Percentiles rank a stretch among this genome's conserved stretches.
phyloP scores from a whole-genome alignment of 2,797 vertebrate species.

The Botia almorhae region DNA sequence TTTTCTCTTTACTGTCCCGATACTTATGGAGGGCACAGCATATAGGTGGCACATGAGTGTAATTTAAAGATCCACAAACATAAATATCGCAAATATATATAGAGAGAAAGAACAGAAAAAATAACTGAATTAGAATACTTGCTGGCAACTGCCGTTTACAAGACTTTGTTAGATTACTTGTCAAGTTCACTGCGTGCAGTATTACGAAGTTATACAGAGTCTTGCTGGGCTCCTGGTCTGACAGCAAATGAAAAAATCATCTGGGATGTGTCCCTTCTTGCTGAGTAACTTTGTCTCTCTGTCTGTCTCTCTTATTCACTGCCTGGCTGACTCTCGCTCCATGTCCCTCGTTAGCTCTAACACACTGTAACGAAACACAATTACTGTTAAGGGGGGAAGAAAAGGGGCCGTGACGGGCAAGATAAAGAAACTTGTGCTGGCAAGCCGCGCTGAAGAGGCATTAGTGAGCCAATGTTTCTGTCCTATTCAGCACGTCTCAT shows the following conservation, averaged over 20 bases:
- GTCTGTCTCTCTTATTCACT: conserved; percentile 49
- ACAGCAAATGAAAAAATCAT: conserved; percentile 45
- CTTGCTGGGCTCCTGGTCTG: conserved; percentile 36
- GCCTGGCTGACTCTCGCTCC: conserved; percentile 56
- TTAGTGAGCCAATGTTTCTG: conserved; percentile 61
- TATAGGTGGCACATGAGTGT: too few relatives aligned
- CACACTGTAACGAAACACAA: conserved; percentile 68
- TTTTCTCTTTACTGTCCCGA: too few relatives aligned
- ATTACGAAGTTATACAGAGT: conserved; percentile 30
- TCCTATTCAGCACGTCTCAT: conserved; percentile 53
- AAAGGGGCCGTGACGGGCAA: conserved; percentile 61
- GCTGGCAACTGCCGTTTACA: background rate
- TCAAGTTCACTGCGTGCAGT: conserved; percentile 20
- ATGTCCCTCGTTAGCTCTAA: conserved; percentile 64
- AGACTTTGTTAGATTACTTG: conserved; percentile 28
- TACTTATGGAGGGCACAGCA: too few relatives aligned
- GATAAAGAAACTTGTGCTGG: conserved; percentile 64
- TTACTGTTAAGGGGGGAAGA: conserved; percentile 66
- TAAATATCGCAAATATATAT: background rate
- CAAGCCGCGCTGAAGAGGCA: conserved; percentile 62
- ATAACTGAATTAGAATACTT: background rate
- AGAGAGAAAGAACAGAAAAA: background rate
- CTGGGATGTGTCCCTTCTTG: conserved; percentile 44
- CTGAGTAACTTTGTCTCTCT: conserved; percentile 34
- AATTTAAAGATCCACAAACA: too few relatives aligned